Percentiles rank a stretch among this genome's conserved stretches.
phyloP scores from a whole-genome alignment of 2,888 invertebrate genomes.

The Leucophora obtusa region DNA sequence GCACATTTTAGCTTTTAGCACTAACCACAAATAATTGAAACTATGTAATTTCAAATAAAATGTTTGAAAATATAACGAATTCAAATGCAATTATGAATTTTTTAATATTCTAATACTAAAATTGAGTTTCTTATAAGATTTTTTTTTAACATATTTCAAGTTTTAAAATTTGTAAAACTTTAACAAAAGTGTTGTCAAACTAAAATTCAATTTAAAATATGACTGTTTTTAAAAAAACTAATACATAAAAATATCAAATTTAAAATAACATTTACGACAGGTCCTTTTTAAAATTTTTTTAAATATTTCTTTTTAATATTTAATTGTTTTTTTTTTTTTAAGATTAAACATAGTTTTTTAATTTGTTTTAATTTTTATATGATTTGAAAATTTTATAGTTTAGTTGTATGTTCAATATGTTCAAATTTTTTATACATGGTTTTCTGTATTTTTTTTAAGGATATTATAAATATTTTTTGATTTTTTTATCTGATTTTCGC shows the following conservation, averaged over 20 bases:
- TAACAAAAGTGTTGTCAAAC: background rate
- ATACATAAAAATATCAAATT: background rate
- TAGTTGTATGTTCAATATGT: constrained; percentile 48
- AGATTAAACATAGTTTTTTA: background rate
- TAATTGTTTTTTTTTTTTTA: constrained; percentile 46
- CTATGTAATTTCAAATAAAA: too few relatives aligned
- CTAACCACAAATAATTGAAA: too few relatives aligned
- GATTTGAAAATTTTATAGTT: constrained; percentile 27
- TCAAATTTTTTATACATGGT: constrained; percentile 47
- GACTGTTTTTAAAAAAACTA: background rate
- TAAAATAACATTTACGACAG: constrained; percentile 8
- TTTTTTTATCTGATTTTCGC: constrained; percentile 11
- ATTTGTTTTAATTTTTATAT: constrained; percentile 44
- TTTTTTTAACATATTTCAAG: background rate
- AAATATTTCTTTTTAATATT: constrained; percentile 7
- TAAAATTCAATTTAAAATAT: background rate
- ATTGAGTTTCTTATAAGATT: too few relatives aligned
- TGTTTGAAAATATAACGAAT: too few relatives aligned
- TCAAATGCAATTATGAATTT: too few relatives aligned
- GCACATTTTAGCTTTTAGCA: too few relatives aligned
- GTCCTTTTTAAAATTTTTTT: background rate
- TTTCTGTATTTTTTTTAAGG: constrained; percentile 58
- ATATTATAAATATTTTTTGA: constrained; percentile 50
- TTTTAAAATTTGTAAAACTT: background rate
- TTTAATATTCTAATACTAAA: too few relatives aligned